Evolutionary conservation across 2,888 invertebrate species (phyloP).

Genomic region (Sarcophaga variegata): DNA sequence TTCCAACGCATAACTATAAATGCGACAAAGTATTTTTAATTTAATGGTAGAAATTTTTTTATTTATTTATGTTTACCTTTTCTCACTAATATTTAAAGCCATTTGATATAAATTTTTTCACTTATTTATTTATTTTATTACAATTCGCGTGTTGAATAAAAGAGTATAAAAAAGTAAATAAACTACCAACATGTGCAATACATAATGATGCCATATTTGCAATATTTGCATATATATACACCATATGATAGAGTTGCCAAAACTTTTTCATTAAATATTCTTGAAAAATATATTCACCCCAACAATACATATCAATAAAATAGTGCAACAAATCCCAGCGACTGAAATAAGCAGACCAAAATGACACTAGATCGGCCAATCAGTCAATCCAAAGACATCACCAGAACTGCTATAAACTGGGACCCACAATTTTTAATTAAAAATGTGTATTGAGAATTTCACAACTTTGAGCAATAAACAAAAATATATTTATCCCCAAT

Average conservation of each 20-base stretch:
- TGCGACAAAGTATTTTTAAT: background rate
- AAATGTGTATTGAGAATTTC: too few species aligned
- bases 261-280: background rate
- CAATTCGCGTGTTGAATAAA: background rate
- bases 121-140: background rate
- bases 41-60: background rate
- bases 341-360: too few species aligned
- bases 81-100: constrained; percentile 72
- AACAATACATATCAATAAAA: too few species aligned
- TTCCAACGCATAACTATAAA: constrained; percentile 87
- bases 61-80: constrained; percentile 70
- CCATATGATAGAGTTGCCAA: constrained; percentile 9
- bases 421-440: too few species aligned
- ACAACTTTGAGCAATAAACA: too few species aligned
- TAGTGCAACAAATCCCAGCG: too few species aligned
- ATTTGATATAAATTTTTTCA: constrained; percentile 35
- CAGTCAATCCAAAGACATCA: too few species aligned
- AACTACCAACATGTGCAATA: constrained; percentile 40
- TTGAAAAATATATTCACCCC: too few species aligned
- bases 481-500: too few species aligned
- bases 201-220: constrained; percentile 24
- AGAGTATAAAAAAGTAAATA: constrained; percentile 56
- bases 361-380: too few species aligned
- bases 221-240: background rate
- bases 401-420: too few species aligned